phyloP scores from a whole-genome alignment of 2,797 vertebrate genomes.

The Tympanoctomys barrerae region DNA sequence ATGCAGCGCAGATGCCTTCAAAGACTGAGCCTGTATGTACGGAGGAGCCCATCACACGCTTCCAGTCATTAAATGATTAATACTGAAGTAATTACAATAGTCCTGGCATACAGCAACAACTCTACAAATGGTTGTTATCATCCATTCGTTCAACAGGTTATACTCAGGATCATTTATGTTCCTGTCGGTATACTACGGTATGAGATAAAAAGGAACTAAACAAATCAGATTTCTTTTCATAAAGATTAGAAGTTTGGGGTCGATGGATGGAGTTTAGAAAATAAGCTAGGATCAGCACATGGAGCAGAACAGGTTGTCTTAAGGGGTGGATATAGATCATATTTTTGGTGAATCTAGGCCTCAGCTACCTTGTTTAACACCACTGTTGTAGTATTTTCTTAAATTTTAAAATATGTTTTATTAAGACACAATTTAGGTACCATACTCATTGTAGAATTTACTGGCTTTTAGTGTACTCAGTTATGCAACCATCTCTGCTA shows the following conservation, averaged over 20 bases:
- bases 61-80: background rate
- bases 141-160: background rate
- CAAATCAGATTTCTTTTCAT: background rate
- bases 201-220: background rate
- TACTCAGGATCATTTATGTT: background rate
- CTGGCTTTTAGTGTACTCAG: background rate
- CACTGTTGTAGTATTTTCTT: background rate
- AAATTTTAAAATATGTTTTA: background rate
- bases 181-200: background rate
- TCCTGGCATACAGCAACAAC: background rate
- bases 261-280: background rate
- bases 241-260: background rate
- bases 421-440: background rate
- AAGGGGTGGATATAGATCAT: background rate
- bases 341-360: background rate
- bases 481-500: background rate
- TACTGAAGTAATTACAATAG: background rate
- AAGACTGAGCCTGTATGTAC: background rate
- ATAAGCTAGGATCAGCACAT: background rate
- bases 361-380: background rate
- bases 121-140: background rate
- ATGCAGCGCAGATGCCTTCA: background rate
- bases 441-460: background rate
- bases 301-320: background rate
- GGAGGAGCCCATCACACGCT: background rate